Base-by-base conservation (phyloP, 2,888 invertebrate genomes). In the Choristoneura rosaceana region DNA sequence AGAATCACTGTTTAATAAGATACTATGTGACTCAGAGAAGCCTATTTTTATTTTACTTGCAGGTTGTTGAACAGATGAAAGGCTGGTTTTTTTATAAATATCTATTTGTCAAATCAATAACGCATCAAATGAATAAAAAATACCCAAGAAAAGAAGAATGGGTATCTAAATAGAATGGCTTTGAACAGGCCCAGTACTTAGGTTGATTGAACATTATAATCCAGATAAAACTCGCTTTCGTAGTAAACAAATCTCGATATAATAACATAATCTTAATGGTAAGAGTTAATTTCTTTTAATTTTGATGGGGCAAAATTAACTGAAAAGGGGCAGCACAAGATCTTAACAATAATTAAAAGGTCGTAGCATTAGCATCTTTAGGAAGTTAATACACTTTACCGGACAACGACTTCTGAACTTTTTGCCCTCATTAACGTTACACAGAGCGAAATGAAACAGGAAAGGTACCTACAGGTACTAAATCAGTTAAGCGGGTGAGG, bases 331-430 rank as follows among this genome's bases (percentile, higher is more conserved):
- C 55, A 62, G 62, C 9, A 1, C 12, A 45, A 45, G 67, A 10
- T 60, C 43, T 73, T 59, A 41, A 50, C 43, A 62, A 67, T 45
- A 67, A 61, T 14, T 41, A 55, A 43, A 38, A 45, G 71, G 55
- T 34, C 61, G 9, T 15, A 52, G 17, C 60, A 50, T 71, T 68
- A 41, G 47, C 67, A 71, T 71, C 58, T 68, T 58, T 50, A 63
- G 50, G 62, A 68, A 71, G 69, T 71, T 71, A 73, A 55, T 59
- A 59, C 47, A 63, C 38, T 75, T 69, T 64, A 68, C 43, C 68
- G 74, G 69, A 74, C 77, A 71, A 68, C 68, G 76, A 74, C 76
- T 69, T 17, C 55, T 58, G 33, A 70, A 73, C 71, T 73, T 70
- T n/a, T 62, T 71, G 74, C 67, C 74, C 76, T 71, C 69, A 60